These are phyloP conservation scores for Andrena flavipes DNA, from an alignment of 2,888 invertebrate genomes.

Conservation along the genomic window DNA sequence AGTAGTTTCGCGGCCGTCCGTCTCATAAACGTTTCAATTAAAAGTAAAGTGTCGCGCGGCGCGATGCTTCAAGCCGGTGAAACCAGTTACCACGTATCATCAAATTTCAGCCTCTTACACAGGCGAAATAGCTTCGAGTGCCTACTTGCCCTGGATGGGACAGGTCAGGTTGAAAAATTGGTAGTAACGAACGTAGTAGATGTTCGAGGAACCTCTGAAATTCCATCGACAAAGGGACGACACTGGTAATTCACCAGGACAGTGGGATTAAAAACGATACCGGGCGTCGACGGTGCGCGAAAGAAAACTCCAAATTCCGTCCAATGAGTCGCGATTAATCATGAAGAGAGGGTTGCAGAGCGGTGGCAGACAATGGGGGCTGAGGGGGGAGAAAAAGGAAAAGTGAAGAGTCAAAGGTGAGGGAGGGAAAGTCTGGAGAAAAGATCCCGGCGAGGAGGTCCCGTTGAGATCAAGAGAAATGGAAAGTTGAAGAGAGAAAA, in stretches of 20 bases:
- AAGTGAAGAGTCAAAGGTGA: background rate
- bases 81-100: background rate
- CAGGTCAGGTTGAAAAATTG: too few relatives aligned
- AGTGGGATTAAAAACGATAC: background rate
- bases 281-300: background rate
- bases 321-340: conserved; percentile 11
- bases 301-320: conserved; percentile 18
- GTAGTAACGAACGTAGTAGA: too few relatives aligned
- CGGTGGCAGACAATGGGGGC: background rate
- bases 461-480: background rate
- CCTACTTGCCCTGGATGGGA: too few relatives aligned
- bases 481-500: background rate
- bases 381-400: background rate
- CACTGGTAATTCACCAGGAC: background rate
- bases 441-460: background rate
- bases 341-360: background rate
- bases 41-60: conserved; percentile 19
- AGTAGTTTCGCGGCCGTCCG: conserved; percentile 13
- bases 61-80: background rate
- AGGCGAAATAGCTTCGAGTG: too few relatives aligned
- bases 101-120: too few relatives aligned
- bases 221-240: background rate
- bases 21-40: conserved; percentile 52
- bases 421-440: background rate
- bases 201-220: too few relatives aligned